Evolutionary conservation across 2,797 vertebrate genomes (phyloP).

Genomic region (Gallinago nigripennis): DNA sequence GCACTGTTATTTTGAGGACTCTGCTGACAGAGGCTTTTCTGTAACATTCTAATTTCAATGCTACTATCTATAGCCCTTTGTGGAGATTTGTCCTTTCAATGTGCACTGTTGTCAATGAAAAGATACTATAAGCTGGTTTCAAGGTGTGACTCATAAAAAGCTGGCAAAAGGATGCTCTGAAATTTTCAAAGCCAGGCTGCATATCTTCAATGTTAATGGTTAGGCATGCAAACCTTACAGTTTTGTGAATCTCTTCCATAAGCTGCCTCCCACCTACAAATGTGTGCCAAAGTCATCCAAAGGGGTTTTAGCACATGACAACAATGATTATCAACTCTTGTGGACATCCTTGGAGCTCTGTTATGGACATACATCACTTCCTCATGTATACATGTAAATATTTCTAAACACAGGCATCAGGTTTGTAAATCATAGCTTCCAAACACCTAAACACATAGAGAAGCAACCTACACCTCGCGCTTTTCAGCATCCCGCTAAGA

Average conservation of each 20-base stretch:
- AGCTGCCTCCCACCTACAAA: not conserved
- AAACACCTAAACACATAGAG: not conserved
- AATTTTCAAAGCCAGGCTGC: constrained; percentile 8
- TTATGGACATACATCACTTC: not conserved
- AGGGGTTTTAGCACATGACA: not conserved
- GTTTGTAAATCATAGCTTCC: not conserved
- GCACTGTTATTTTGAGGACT: constrained; percentile 45
- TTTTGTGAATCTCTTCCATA: not conserved
- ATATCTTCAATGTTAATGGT: not conserved
- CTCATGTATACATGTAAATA: not conserved
- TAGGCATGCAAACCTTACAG: not conserved
- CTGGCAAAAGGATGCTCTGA: not conserved
- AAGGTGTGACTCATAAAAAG: constrained; percentile 49
- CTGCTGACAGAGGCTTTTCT: constrained; percentile 69
- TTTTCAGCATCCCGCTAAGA: not conserved
- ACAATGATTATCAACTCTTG: not conserved
- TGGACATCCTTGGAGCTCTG: not conserved
- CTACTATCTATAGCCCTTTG: constrained; percentile 69
- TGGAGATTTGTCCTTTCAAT: constrained; percentile 63
- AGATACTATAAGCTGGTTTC: constrained; percentile 48
- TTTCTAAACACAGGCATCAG: not conserved
- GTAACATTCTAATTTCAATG: constrained; percentile 58
- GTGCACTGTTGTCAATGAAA: constrained; percentile 39
- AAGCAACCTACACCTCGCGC: not conserved
- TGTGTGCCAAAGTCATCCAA: not conserved